phyloP scores from a whole-genome alignment of 2,888 invertebrate genomes.

The Uloborus plumipes region DNA sequence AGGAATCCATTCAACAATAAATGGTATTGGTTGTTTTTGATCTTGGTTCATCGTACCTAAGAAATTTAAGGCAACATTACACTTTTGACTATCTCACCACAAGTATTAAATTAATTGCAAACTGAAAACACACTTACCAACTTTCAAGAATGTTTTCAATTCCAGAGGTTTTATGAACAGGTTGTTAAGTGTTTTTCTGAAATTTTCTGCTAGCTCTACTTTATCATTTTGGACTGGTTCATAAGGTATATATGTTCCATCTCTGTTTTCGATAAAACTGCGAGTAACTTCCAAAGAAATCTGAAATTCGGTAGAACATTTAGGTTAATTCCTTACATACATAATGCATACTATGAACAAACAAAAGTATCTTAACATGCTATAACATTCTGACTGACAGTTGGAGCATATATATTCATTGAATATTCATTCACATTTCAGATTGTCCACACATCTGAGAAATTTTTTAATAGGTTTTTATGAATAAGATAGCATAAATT shows the following conservation, averaged over 20 bases:
- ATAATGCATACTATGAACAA: too few species aligned
- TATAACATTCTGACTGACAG: too few species aligned
- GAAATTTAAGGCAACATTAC: constrained; percentile 52
- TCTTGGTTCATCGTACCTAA: constrained; percentile 74
- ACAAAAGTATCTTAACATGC: too few species aligned
- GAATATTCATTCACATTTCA: too few species aligned
- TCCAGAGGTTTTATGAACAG: constrained; percentile 76
- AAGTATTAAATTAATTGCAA: neutral
- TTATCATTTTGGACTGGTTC: constrained; percentile 69
- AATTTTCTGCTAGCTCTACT: constrained; percentile 68
- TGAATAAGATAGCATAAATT: too few species aligned
- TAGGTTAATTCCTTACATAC: too few species aligned
- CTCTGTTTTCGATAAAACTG: constrained; percentile 77
- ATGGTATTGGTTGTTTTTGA: constrained; percentile 77
- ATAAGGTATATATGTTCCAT: constrained; percentile 75
- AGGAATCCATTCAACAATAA: constrained; percentile 84
- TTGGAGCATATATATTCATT: too few species aligned
- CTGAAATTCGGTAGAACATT: constrained; percentile 9
- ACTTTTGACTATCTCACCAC: neutral
- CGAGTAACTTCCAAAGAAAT: constrained; percentile 76
- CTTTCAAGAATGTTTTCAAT: constrained; percentile 78
- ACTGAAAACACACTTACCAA: constrained; percentile 74
- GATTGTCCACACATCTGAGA: too few species aligned
- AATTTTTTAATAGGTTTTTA: too few species aligned
- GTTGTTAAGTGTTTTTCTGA: constrained; percentile 67